A percentile compares a stretch with the other conserved stretches of the same genome.
Conservation (phyloP, 2,113 vertebrate species). For the Otus sunia region DNA sequence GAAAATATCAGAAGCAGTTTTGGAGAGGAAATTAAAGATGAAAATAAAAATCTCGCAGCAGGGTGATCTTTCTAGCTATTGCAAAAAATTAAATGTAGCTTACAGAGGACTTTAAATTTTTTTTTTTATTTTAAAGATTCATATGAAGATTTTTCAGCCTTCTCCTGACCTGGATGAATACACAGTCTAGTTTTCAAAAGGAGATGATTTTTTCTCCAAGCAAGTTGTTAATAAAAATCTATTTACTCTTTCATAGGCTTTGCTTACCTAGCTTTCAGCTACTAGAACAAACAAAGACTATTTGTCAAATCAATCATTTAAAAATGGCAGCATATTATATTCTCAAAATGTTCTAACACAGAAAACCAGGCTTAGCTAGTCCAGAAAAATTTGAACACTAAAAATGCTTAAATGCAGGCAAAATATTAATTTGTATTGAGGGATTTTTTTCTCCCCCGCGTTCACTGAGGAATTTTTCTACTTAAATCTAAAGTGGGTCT, state of each 20-base stretch:
- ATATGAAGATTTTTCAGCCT: neutral
- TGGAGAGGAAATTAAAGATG: neutral
- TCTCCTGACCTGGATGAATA: neutral
- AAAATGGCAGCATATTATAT: neutral
- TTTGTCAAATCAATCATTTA: neutral
- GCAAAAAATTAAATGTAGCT: neutral
- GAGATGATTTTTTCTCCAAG: neutral
- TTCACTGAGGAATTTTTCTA: neutral
- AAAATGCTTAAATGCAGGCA: neutral
- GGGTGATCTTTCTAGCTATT: neutral
- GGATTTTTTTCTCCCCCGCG: neutral
- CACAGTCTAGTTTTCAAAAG: neutral
- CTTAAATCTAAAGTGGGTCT: neutral
- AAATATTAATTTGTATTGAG: neutral
- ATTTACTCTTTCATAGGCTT: neutral
- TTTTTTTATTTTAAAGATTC: neutral
- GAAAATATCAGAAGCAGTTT: neutral
- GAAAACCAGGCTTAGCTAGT: neutral
- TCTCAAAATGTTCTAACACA: neutral
- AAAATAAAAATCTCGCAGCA: neutral
- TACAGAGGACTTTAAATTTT: neutral
- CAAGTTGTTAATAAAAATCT: neutral
- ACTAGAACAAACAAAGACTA: neutral
- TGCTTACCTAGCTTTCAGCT: neutral
- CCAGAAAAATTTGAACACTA: neutral